Evolutionary conservation across 2,888 invertebrate genomes (phyloP), one percentile per base, ranked within the genome.

Genomic region (Lordiphosa andalusiaca): DNA sequence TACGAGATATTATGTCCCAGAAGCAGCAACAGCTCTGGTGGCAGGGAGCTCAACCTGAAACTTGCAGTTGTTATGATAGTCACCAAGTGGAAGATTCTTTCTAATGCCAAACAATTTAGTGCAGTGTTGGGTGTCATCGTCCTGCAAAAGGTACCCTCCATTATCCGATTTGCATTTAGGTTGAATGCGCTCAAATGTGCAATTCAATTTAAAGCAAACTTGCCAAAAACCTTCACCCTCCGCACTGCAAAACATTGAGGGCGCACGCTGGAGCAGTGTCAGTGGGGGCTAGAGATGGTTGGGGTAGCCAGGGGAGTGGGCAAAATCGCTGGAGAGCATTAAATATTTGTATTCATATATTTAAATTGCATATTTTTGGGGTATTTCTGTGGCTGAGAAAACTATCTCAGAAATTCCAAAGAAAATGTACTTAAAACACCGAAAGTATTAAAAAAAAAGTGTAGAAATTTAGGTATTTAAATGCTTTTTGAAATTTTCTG

Each of bases 101-200:
- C 56, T 74, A 84, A 84, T 83, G 83, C 80, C 83, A 84, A 78
- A 75, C 83, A 78, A 84, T 83, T 84, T 84, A 82, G 69, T 84
- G 60, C 65, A 55, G 41, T 46, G 53, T 53, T 54, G 55, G 50
- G 54, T 30, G 12, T 30, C 44, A 44, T 44, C 44, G 21, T 58
- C 33, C 55, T 52, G 47, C 63, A 78, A 73, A 80, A 69, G 69
- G 76, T 78, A 81, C 74, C 69, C 84, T 64, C 71, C 71, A 81
- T 85, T 85, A 86, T 86, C 76, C 74, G 78, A 69, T 81, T 86
- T 84, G 67, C 76, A 74, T 83, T 86, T 69, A 74, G 85, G 78
- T 75, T 84, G 85, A 85, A 83, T 84, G 85, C 78, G 74, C 86
- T 85, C 72, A 85, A 86, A 86, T 86, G 81, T 86, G 73, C 78